A percentile compares a stretch with the other conserved stretches of the same genome.
Conservation (phyloP, 2,113 vertebrate genomes). For the Oreochromis niloticus region DNA sequence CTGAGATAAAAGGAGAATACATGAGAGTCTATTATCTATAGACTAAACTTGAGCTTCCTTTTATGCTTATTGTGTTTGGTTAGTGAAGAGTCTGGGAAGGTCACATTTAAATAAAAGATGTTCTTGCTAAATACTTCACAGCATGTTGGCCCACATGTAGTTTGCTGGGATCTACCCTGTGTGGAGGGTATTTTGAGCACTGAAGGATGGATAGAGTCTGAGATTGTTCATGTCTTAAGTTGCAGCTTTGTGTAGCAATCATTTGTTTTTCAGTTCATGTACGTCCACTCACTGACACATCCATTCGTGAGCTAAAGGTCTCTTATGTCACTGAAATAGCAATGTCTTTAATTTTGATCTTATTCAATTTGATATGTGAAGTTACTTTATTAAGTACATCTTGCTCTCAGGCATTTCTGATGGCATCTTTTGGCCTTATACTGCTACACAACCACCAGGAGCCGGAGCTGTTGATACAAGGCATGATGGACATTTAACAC, state of each 20-base stretch:
- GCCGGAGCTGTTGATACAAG: fast-evolving
- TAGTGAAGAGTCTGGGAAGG: not conserved
- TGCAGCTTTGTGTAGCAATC: not conserved
- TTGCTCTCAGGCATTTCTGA: not conserved
- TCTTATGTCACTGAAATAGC: not conserved
- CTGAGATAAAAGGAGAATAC: not conserved
- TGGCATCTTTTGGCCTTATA: not conserved
- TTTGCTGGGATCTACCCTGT: not conserved
- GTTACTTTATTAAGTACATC: not conserved
- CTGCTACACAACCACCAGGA: not conserved
- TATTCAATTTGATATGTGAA: not conserved
- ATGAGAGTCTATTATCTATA: not conserved
- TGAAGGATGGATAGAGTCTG: not conserved
- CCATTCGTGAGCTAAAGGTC: not conserved
- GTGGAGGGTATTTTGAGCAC: not conserved
- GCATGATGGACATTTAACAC: not conserved
- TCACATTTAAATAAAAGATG: not conserved
- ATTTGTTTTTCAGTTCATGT: not conserved
- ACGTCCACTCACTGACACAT: not conserved
- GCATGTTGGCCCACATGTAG: not conserved
- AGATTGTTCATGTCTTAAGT: not conserved
- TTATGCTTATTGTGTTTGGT: not conserved
- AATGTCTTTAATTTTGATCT: not conserved
- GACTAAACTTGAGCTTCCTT: not conserved
- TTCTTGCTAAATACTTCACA: not conserved